Conservation (phyloP, 2,113 vertebrate genomes). For the Channa maculata region DNA sequence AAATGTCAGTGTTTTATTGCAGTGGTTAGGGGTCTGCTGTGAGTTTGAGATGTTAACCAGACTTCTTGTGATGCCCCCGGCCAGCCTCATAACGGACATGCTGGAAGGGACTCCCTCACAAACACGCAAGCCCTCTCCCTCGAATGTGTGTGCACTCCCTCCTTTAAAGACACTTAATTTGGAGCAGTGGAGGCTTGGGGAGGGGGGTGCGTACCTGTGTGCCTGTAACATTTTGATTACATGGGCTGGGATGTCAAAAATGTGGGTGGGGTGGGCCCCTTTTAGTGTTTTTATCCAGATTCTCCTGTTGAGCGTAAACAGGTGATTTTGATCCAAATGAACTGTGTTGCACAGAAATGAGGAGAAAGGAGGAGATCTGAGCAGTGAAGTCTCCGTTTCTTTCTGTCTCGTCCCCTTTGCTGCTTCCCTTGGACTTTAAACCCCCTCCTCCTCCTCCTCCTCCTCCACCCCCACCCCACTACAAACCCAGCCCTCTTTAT, state of each 20-base stretch:
- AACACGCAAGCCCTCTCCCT: slow-evolving; percentile 74
- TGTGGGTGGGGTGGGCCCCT: slow-evolving; percentile 81
- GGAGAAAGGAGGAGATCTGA: slow-evolving; percentile 70
- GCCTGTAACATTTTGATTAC: slow-evolving; percentile 75
- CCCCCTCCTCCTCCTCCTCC: slow-evolving; percentile 14
- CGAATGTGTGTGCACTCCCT: slow-evolving; percentile 80
- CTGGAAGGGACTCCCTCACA: slow-evolving; percentile 62
- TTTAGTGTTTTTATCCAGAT: slow-evolving; percentile 77
- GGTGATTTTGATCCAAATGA: slow-evolving; percentile 83
- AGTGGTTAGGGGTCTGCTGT: slow-evolving; percentile 56
- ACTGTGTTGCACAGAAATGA: slow-evolving; percentile 86
- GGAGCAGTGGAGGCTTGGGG: slow-evolving; percentile 75
- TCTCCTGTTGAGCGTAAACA: slow-evolving; percentile 83
- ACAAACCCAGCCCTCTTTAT: slow-evolving; percentile 82
- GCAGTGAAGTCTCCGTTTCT: slow-evolving; percentile 49
- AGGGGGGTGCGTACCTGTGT: slow-evolving; percentile 75
- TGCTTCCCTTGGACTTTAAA: slow-evolving; percentile 76
- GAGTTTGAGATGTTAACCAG: slow-evolving; percentile 46
- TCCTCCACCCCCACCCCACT: slow-evolving; percentile 38
- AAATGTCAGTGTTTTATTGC: slow-evolving; percentile 76
- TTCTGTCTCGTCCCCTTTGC: slow-evolving; percentile 76
- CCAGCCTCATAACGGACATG: slow-evolving; percentile 55
- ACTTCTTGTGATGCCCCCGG: slow-evolving; percentile 55
- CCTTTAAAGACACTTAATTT: slow-evolving; percentile 73
- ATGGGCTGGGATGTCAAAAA: slow-evolving; percentile 67